A percentile compares a stretch with the other conserved stretches of the same genome.
Conservation (phyloP, 2,888 invertebrate genomes). For the Ophion obscuratus region DNA sequence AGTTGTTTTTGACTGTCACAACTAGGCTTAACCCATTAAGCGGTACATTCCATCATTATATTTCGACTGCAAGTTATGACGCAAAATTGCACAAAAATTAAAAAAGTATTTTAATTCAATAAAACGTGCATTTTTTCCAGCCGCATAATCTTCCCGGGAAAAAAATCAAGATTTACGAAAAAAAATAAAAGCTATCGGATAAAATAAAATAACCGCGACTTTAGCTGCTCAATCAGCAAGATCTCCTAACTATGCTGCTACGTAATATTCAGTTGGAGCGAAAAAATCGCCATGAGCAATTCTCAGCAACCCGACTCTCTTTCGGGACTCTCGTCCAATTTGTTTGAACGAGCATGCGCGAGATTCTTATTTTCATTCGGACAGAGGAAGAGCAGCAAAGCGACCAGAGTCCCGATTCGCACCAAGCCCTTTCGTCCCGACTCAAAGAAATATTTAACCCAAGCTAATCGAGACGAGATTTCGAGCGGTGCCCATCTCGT, state of each 20-base stretch:
- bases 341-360: conserved; percentile 67
- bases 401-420: conserved; percentile 22
- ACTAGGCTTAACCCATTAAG: no score
- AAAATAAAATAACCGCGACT: background rate
- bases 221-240: conserved; percentile 7
- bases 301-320: conserved; percentile 35
- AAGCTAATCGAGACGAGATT: conserved; percentile 45
- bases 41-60: background rate
- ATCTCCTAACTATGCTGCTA: conserved; percentile 14
- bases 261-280: conserved; percentile 13
- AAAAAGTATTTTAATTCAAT: background rate
- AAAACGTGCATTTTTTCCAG: background rate
- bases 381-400: conserved; percentile 40
- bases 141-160: background rate
- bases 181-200: background rate
- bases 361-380: conserved; percentile 59
- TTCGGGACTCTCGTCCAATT: conserved; percentile 72
- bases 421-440: conserved; percentile 3
- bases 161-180: background rate
- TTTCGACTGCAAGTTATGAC: background rate
- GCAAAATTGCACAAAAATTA: background rate
- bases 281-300: conserved; percentile 59
- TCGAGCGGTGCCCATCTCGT: conserved; percentile 8
- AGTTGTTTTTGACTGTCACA: no score
- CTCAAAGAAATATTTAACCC: conserved; percentile 56